phyloP scores from a whole-genome alignment of 2,797 vertebrate species.

The Falco columbarius region DNA sequence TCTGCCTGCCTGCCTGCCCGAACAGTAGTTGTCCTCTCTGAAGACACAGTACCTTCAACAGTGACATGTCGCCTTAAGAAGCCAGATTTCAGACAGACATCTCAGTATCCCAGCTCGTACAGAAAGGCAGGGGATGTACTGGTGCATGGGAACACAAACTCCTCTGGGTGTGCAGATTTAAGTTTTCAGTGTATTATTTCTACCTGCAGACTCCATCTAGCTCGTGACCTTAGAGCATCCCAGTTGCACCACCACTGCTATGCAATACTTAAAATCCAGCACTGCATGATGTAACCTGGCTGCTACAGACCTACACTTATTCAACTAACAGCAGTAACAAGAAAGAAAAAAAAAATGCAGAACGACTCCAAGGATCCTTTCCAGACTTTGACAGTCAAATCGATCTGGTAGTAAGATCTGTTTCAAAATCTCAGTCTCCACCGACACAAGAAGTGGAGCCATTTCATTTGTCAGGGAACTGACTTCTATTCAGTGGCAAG shows the following conservation, averaged over 20 bases:
- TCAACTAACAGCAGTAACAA: background rate
- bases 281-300: fast-evolving
- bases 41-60: background rate
- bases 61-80: background rate
- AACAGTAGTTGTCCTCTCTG: background rate
- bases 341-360: background rate
- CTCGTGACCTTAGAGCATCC: background rate
- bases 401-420: background rate
- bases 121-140: background rate
- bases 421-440: background rate
- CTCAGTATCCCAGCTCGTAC: background rate
- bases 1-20: no score
- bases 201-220: background rate
- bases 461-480: background rate
- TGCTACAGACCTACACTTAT: background rate
- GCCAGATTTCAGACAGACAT: background rate
- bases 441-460: background rate
- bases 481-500: background rate
- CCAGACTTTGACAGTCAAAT: background rate
- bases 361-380: background rate
- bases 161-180: background rate
- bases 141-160: background rate
- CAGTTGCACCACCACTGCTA: background rate
- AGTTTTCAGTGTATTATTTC: background rate
- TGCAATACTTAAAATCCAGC: background rate